Evolutionary conservation across 2,888 invertebrate genomes (phyloP), one percentile per base, ranked within the genome.

Genomic region (Stenodera caucasica): DNA sequence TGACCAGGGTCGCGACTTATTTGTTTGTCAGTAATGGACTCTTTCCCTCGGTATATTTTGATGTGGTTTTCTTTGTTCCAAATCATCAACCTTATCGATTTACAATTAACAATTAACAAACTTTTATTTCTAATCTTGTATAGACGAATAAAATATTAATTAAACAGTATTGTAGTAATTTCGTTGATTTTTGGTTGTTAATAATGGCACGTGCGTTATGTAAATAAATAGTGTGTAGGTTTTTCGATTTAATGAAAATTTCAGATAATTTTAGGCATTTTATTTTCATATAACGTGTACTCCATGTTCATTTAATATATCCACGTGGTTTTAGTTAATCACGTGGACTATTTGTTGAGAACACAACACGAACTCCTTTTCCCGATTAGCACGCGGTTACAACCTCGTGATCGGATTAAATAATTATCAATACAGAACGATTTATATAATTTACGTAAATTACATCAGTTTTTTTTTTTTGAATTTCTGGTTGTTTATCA

Each of bases 1-100:
- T 64, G 68, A 82, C 82, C 75, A 80, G 80, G 78, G 67, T 67
- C 82, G 79, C 68, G 77, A 64, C 67, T 64, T 65, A 67, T 67
- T 63, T 65, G 65, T 65, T 63, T 65, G 65, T 63, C 58, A 58
- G 63, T 65, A 65, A 67, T 65, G 63, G 63, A 61, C 60, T 65
- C 65, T 55, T 60, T 65, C 56, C 56, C 55, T 58, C 52, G 61
- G 55, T 55, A 49, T 60, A 62, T 64, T 64, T 59, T 60, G 65
- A 63, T 65, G 61, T 58, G 65, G 67, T 66, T 67, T 65, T 57
- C 65, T 65, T 67, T 67, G 65, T 63, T 67, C 64, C 57, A 60
- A 57, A 56, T 45, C 45, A 45, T 23, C 45, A 45, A 45, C 45
- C 45, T 45, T 45, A 45, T 45, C 45, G 40, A 18, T 9, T 9